Evolutionary conservation across 2,888 invertebrate species (phyloP), one percentile per base, ranked within the genome.

Genomic region (Agonum fuliginosum): DNA sequence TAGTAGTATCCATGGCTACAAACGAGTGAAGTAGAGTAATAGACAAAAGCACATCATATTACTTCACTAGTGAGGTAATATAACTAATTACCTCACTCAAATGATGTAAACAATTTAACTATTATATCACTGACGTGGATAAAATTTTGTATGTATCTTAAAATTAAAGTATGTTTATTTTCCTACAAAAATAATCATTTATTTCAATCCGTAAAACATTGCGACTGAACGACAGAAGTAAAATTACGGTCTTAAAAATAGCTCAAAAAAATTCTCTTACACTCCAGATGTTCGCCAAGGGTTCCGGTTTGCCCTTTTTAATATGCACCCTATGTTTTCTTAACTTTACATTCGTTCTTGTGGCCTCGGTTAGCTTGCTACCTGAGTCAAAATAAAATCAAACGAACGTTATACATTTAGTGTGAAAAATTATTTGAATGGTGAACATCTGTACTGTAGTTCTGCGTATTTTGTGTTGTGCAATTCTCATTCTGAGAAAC

Each of bases 321-420:
- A 46, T 46, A 46, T 46, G 46, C 46, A 46, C 46, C 46, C 46
- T 17, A 43, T n/a, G 46, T 17, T 46, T 46, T 14, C 19, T 8
- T 8, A 17, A 12, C 4, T 14, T 46, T 46, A 46, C 14, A 5
- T 30, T 5, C 6, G 46, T 3, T 46, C 46, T 17, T 46, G 17
- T 1, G 12, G 17, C 14, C 17, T 14, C 6, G 17, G 14, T 46
- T 17, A 46, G 1, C 12, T 46, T 46, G 3, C 8, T 30, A 46
- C 46, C 46, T 46, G 46, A 17, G 46, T 46, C 12, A 6, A 12
- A 46, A 46, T 14, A 30, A 30, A 30, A 30, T 30, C 30, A 30
- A 30, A 30, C 30, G 30, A 8, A 30, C 30, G 30, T 46, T 46
- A 14, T 12, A 46, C 46, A 6, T 46, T 46, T 17, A 17, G 12